Percentiles rank a stretch among this genome's conserved stretches.
Conservation (phyloP, 2,113 vertebrate species). For the Lophura nycthemera region DNA sequence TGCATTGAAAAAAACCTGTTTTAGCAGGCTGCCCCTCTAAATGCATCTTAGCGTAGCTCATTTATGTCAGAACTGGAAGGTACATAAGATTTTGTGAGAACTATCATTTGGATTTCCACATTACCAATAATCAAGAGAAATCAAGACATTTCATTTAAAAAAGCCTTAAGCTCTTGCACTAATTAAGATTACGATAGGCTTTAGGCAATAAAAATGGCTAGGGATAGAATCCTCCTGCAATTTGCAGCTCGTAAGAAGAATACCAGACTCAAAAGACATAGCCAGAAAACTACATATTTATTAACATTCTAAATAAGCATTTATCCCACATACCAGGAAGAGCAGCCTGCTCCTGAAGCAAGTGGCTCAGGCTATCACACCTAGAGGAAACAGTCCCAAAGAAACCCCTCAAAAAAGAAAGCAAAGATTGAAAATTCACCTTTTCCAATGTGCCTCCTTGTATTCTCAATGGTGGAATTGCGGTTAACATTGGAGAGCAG, state of each 20-base stretch:
- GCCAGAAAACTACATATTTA: background rate
- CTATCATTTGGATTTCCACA: background rate
- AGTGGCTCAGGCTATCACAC: background rate
- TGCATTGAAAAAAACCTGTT: background rate
- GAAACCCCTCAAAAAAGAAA: accelerated
- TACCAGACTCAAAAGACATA: background rate
- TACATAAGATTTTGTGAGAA: background rate
- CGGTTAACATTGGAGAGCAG: constrained; percentile 98
- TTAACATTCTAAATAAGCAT: background rate
- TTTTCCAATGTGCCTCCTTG: constrained; percentile 96
- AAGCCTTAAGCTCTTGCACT: background rate
- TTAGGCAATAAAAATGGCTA: constrained; percentile 3
- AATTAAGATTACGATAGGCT: background rate
- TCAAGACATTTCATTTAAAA: background rate
- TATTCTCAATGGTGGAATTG: constrained; percentile 99
- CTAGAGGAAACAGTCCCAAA: accelerated
- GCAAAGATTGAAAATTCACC: constrained; percentile 72
- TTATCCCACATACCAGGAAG: background rate
- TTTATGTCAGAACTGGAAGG: background rate
- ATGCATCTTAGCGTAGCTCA: background rate
- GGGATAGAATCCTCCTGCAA: constrained; percentile 28
- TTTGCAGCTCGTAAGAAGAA: constrained; percentile 7
- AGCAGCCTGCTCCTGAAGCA: background rate
- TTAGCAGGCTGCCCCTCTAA: background rate
- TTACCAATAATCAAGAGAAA: constrained; percentile 11